These are phyloP conservation scores for Crenuchus spilurus DNA, from an alignment of 2,797 vertebrate species.

Conservation along the genomic window DNA sequence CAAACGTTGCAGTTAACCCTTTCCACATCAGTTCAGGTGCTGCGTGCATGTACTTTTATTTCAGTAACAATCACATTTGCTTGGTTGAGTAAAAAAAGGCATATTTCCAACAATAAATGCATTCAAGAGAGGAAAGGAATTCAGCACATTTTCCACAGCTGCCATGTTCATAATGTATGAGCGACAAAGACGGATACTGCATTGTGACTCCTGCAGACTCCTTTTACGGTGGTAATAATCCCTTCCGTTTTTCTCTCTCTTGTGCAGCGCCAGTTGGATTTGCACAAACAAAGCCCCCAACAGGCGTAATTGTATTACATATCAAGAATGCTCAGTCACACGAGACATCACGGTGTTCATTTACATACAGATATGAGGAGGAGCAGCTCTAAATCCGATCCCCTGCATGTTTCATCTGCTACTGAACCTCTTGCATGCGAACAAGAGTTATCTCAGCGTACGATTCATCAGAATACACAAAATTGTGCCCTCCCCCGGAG, in stretches of 20 bases:
- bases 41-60: not conserved
- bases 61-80: not conserved
- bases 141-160: constrained; percentile 13
- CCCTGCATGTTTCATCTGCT: constrained; percentile 24
- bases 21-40: not conserved
- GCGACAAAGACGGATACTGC: not conserved
- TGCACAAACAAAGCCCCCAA: constrained; percentile 39
- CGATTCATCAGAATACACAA: constrained; percentile 43
- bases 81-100: not conserved
- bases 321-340: constrained; percentile 37
- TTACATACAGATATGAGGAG: constrained; percentile 42
- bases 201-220: constrained; percentile 9
- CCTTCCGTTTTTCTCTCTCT: constrained; percentile 14
- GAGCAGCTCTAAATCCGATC: constrained; percentile 37
- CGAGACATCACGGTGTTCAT: constrained; percentile 23
- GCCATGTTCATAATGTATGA: not conserved
- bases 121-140: not conserved
- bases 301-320: constrained; percentile 39
- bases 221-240: constrained; percentile 37
- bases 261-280: constrained; percentile 15
- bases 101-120: not conserved
- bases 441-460: constrained; percentile 23
- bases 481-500: not conserved
- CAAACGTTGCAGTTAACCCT: not conserved
- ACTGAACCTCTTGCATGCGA: constrained; percentile 21